Percentiles rank a stretch among this genome's conserved stretches.
Conservation (phyloP, 2,888 invertebrate genomes). For the Drosophila setosimentum region DNA sequence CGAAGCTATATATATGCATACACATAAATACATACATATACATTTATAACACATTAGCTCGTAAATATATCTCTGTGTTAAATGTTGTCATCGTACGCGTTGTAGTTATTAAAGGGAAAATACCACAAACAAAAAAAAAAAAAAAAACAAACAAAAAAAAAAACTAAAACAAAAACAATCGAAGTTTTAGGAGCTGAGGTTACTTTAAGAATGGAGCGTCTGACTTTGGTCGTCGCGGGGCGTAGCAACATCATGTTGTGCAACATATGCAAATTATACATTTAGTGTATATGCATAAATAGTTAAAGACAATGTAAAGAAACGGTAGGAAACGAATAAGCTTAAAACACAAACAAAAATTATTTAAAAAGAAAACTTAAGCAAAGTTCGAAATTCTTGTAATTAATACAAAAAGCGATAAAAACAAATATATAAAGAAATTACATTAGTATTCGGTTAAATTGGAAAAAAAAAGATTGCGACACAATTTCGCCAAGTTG, state of each 20-base stretch:
- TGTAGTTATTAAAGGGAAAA: constrained; percentile 74
- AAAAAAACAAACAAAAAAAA: constrained; percentile 22
- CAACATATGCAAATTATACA: constrained; percentile 50
- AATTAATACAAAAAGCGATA: constrained; percentile 28
- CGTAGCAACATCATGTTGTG: constrained; percentile 56
- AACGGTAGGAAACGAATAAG: constrained; percentile 28
- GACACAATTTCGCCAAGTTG: constrained; percentile 16
- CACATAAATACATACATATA: constrained; percentile 51
- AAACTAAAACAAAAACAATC: constrained; percentile 11
- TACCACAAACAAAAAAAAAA: constrained; percentile 22
- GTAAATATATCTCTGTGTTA: constrained; percentile 82
- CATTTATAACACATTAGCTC: constrained; percentile 68
- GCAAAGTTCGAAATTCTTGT: constrained; percentile 39
- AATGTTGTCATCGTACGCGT: constrained; percentile 82
- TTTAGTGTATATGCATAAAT: constrained; percentile 47
- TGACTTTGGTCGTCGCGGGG: constrained; percentile 9
- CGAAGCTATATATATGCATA: constrained; percentile 40
- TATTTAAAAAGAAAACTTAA: constrained; percentile 21
- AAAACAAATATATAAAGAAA: background rate
- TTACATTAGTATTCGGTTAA: constrained; percentile 36
- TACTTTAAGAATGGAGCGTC: constrained; percentile 5
- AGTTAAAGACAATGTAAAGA: constrained; percentile 74
- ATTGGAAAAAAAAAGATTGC: constrained; percentile 14
- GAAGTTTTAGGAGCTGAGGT: constrained; percentile 26
- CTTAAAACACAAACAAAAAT: constrained; percentile 24